Base-by-base conservation (phyloP, 1,140 invertebrate species). In the Hestina assimilis region DNA sequence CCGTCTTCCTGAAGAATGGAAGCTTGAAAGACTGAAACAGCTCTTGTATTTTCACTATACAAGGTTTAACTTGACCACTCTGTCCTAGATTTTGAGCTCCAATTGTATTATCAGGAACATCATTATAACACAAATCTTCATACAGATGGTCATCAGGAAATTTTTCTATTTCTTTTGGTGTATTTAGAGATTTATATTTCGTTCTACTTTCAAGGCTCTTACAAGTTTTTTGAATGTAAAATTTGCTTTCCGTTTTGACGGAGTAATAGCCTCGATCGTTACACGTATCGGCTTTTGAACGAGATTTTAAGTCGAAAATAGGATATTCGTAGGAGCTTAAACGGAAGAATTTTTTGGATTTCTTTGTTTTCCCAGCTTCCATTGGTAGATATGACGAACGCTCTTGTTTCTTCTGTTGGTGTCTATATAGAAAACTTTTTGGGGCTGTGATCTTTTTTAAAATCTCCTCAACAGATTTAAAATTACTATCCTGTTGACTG, bases 401-500 rank as follows among this genome's bases (percentile, higher is more conserved):
- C 8, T 82, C 72, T 20, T 55, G 56, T 46, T 58, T 72, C 46
- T 68, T 79, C n/a, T 69, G 53, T 31, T 83, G 75, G 24, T 83
- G 77, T 65, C 87, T 81, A 47, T 89, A 89, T 4, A 89, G 54
- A 57, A 89, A 89, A 58, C 88, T 89, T 54, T 88, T 89, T 2
- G 86, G 81, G 43, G 79, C 76, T 0, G 79, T 81, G 1, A 89
- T 72, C 59, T 60, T 81, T 47, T 83, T 86, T 11, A 84, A 53
- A 15, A 87, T 64, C 24, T 81, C 78, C 55, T 89, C 82, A 5
- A 85, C 78, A 38, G 50, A 70, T n/a, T 58, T 73, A 12, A 63
- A 38, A 58, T 70, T 51, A 8, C 46, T 31, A 12, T 70, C 60
- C 35, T 82, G 72, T 28, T 78, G 73, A 57, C 69, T 79, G 17